Percentiles rank a stretch among this genome's conserved stretches.
Conservation (phyloP, 1,140 invertebrate species). For the Amyelois transitella region DNA sequence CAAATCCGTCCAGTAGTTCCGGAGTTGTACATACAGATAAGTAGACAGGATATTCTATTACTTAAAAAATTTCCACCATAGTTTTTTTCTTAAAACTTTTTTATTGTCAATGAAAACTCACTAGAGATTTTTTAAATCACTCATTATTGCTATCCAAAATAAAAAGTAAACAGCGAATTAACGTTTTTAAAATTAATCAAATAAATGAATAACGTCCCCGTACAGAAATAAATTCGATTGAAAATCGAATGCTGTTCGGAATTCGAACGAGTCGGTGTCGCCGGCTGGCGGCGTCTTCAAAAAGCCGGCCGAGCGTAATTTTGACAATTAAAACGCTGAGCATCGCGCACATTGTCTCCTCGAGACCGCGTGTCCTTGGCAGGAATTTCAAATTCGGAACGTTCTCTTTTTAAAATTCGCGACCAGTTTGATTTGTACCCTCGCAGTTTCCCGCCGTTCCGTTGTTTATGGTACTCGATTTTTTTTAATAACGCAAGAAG, state of each 20-base stretch:
- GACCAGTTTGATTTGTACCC: slow-evolving; percentile 21
- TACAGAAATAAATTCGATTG: not conserved
- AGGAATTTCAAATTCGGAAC: slow-evolving; percentile 39
- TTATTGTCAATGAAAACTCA: no score
- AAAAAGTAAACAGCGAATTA: no score
- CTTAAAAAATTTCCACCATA: no score
- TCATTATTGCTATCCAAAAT: no score
- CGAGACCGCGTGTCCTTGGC: slow-evolving; percentile 51
- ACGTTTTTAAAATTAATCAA: not conserved
- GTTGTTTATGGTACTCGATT: slow-evolving; percentile 1
- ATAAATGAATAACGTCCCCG: not conserved
- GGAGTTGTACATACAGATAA: no score
- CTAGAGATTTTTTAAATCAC: no score
- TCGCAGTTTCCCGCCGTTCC: not conserved
- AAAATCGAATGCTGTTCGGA: slow-evolving; percentile 5
- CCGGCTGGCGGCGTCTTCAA: slow-evolving; percentile 43
- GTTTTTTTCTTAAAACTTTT: no score
- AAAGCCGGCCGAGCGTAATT: slow-evolving; percentile 39
- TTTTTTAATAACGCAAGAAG: slow-evolving; percentile 4
- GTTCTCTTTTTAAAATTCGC: slow-evolving; percentile 8
- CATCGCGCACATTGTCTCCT: slow-evolving; percentile 47
- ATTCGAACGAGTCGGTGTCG: slow-evolving; percentile 1
- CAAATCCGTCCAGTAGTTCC: no score
- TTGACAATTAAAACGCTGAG: slow-evolving; percentile 64
- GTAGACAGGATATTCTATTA: no score